Evolutionary conservation across 2,797 vertebrate genomes (phyloP).

Genomic region (Calcarius lapponicus): DNA sequence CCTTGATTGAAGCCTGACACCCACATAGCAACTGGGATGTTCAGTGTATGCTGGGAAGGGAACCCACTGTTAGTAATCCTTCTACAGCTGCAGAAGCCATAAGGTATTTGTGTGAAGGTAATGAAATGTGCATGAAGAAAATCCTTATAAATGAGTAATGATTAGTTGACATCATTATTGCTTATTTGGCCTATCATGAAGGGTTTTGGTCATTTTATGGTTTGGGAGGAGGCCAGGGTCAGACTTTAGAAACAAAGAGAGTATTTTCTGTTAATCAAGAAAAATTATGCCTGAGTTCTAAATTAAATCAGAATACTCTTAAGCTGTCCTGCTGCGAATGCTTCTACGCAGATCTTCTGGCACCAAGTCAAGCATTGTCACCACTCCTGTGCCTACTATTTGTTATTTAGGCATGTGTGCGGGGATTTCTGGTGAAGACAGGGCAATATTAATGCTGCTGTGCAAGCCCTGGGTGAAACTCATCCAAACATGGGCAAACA

Average conservation of each 20-base stretch:
- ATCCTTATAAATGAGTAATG: background rate
- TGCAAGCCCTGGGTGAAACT: background rate
- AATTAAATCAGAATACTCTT: constrained; percentile 49
- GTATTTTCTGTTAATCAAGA: constrained; percentile 43
- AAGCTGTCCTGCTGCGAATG: constrained; percentile 32
- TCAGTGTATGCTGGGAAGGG: background rate
- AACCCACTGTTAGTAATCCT: background rate
- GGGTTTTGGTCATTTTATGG: background rate
- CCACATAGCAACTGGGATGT: background rate
- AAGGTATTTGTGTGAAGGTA: background rate
- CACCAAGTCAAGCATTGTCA: constrained; percentile 16
- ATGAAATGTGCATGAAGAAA: background rate
- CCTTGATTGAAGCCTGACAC: background rate
- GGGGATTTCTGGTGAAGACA: constrained; percentile 53
- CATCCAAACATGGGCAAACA: constrained; percentile 52
- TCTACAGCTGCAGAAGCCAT: background rate
- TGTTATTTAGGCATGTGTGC: background rate
- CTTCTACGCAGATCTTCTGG: constrained; percentile 39
- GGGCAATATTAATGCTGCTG: constrained; percentile 37
- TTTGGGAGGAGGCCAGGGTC: background rate
- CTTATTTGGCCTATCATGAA: background rate
- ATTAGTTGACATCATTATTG: background rate
- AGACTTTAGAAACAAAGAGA: constrained; percentile 1
- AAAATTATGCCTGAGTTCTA: constrained; percentile 35
- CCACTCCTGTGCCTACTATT: constrained; percentile 26